Conservation (phyloP, 2,113 vertebrate species). For the Ameiurus melas region DNA sequence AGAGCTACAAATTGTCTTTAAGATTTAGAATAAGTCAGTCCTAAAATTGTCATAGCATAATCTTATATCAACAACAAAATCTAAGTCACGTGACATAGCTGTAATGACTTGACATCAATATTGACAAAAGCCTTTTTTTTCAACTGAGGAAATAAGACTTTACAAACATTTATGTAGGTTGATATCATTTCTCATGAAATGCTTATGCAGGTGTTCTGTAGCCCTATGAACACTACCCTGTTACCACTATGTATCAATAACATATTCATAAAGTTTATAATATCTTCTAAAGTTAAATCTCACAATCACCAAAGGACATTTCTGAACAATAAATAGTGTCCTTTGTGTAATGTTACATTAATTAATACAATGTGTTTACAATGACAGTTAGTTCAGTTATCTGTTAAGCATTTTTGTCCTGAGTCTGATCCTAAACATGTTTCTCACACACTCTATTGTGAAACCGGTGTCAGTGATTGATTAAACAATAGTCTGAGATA, state of each 20-base stretch:
- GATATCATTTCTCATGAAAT: background rate
- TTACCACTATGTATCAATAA: background rate
- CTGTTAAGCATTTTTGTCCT: constrained; percentile 25
- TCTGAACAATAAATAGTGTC: background rate
- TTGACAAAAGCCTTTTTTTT: background rate
- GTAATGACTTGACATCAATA: background rate
- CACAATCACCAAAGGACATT: constrained; percentile 1
- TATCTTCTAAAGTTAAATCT: constrained; percentile 7
- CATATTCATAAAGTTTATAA: constrained; percentile 6
- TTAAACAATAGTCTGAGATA: constrained; percentile 33
- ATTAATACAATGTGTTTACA: background rate
- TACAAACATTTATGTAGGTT: background rate
- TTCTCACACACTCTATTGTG: constrained; percentile 28
- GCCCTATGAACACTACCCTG: constrained; percentile 3
- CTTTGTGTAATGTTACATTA: background rate
- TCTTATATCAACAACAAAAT: background rate
- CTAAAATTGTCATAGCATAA: background rate
- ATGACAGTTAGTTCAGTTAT: constrained; percentile 17
- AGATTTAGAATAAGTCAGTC: background rate
- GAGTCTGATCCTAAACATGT: constrained; percentile 29
- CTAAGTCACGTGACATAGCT: background rate
- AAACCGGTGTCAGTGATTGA: constrained; percentile 21
- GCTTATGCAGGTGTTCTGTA: background rate
- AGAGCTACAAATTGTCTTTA: background rate
- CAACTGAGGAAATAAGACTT: background rate